These are phyloP conservation scores for Ginglymostoma cirratum DNA, from an alignment of 2,113 vertebrate species.

Conservation along the genomic window DNA sequence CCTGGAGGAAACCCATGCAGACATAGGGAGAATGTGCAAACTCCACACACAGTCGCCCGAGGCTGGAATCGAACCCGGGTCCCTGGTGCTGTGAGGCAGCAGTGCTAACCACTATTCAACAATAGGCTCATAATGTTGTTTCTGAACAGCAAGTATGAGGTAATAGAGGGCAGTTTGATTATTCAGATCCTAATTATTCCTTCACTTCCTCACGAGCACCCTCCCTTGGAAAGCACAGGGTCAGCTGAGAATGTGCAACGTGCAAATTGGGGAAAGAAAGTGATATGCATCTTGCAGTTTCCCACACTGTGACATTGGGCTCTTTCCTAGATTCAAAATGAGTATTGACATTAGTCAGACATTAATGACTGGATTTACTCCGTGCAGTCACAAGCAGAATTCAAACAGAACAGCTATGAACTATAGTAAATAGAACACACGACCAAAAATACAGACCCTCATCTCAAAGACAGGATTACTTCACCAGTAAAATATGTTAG, in stretches of 20 bases:
- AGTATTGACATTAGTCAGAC: background rate
- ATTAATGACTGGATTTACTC: background rate
- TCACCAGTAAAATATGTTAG: background rate
- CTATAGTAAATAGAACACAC: background rate
- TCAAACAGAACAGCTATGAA: background rate
- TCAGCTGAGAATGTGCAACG: background rate
- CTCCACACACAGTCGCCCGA: too few relatives aligned
- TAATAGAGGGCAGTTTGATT: background rate
- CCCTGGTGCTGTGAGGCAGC: too few relatives aligned
- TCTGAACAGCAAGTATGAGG: background rate
- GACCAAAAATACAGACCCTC: background rate
- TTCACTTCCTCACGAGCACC: background rate
- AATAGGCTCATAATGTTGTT: background rate
- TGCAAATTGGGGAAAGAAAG: background rate
- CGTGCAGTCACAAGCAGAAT: background rate
- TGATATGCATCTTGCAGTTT: background rate
- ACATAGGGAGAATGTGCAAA: too few relatives aligned
- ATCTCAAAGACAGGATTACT: background rate
- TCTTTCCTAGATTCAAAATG: background rate
- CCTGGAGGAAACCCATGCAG: too few relatives aligned
- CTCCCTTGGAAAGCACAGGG: background rate
- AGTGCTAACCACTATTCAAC: too few relatives aligned
- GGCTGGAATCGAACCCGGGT: too few relatives aligned
- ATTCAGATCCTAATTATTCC: background rate
- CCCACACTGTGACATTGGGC: background rate